Base-by-base conservation (phyloP, 2,888 invertebrate genomes). In the Rotaria magnacalcarata region DNA sequence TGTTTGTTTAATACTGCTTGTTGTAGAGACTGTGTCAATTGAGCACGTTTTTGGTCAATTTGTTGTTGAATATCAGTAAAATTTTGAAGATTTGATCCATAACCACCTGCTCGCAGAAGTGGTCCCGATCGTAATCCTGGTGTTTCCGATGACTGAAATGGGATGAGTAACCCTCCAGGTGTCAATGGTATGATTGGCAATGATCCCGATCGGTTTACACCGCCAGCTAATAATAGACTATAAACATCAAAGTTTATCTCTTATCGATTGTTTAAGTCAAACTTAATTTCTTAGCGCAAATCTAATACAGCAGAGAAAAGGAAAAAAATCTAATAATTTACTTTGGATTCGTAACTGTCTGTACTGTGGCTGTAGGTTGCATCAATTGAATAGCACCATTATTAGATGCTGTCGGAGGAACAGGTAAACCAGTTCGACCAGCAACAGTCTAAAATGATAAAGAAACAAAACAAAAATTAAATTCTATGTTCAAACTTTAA, bases 401-500 rank as follows among this genome's bases (percentile, higher is more conserved):
- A 19, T 16, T 8, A 34, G 8, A 24, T 80, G 80, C 47, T 5
- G 47, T 16, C 47, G 75, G 0, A 80, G 43, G 43, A n/a, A 47
- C 10, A 80, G 47, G 80, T n/a, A 80, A 10, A 47, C 80, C 80
- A 47, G n/a, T n/a, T 11, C 47, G 80, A n/a, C n/a, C 80, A 47
- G 80, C 80, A 47, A 80, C 80, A 80, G 80, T 47, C 80, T 80
- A 47, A 24, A 24, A n/a, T 47, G 24, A 80, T 43, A n/a, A 80
- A 47, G 24, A 41, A 47, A 80, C 34, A 10, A 47, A 24, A 8
- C 2, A 24, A 47, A 43, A 10, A 2, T 24, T 1, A n/a, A 1
- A 50, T 50, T 11, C 50, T 50, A 50, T 50, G 47, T 75, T 21
- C 41, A 19, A 41, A 27, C 43, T 24, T 0, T 10, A 47, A 2